A percentile compares a stretch with the other conserved stretches of the same genome.
These are phyloP conservation scores for Laupala kohalensis DNA, from an alignment of 1,140 invertebrate genomes.

Conservation along the genomic window DNA sequence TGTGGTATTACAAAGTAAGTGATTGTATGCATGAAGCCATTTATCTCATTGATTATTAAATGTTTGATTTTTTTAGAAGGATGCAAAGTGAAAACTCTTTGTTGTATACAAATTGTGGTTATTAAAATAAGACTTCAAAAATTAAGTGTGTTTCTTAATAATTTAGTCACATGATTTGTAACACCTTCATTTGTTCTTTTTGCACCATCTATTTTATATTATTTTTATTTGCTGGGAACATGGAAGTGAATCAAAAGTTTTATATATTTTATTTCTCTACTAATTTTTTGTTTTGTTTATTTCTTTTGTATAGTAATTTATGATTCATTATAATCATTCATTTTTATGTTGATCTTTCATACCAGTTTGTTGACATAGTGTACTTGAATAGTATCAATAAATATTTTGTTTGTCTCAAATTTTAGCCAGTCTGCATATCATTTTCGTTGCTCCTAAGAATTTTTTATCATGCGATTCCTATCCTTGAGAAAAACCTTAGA, in stretches of 20 bases:
- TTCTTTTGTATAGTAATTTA: slow-evolving; percentile 13
- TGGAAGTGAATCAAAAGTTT: slow-evolving; percentile 3
- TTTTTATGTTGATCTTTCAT: slow-evolving; percentile 16
- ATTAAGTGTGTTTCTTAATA: not conserved
- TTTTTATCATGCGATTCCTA: not conserved
- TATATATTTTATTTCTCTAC: slow-evolving; percentile 7
- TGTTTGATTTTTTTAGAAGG: slow-evolving; percentile 15
- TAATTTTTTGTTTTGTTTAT: slow-evolving; percentile 15
- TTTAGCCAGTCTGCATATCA: not conserved
- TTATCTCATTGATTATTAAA: slow-evolving; percentile 9
- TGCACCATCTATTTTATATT: not conserved
- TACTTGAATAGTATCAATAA: slow-evolving; percentile 15
- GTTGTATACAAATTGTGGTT: slow-evolving; percentile 17
- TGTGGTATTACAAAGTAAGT: slow-evolving; percentile 6
- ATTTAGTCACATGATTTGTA: slow-evolving; percentile 6
- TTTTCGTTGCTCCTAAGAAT: not conserved
- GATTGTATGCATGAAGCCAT: slow-evolving; percentile 14
- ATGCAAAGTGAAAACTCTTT: slow-evolving; percentile 12
- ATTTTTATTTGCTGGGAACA: not conserved
- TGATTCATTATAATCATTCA: slow-evolving; percentile 10
- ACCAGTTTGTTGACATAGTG: slow-evolving; percentile 16
- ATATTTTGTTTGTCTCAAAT: slow-evolving; percentile 16
- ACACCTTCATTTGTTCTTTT: not conserved
- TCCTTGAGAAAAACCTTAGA: not conserved
- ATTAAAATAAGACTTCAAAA: slow-evolving; percentile 12